Evolutionary conservation across 2,888 invertebrate genomes (phyloP), one percentile per base, ranked within the genome.

Genomic region (Diaperis boleti): DNA sequence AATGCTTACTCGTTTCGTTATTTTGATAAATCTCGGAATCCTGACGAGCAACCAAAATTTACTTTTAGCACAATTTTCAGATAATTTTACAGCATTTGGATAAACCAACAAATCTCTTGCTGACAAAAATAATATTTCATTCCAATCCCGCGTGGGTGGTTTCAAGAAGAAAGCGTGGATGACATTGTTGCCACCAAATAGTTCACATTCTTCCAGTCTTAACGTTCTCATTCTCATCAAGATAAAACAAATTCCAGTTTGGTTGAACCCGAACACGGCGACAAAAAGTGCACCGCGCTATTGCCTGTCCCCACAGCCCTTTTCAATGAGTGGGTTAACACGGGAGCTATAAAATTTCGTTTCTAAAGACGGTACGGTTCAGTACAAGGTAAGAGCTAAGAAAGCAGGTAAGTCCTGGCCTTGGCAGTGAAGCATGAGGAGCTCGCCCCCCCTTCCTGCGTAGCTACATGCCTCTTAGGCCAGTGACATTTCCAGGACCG

Each of bases 381-480:
- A 50, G 26, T 26, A 15, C 29, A 41, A 54, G 41, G 61, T 41
- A 54, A 54, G 20, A 50, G 50, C 37, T 18, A 22, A 52, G 56
- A 49, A 45, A 56, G 59, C 64, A 55, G 60, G 64, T 55, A 64
- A 60, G 55, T 60, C 54, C 64, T 64, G 64, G 60, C 64, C 64
- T 64, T 64, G 64, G 64, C 64, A 62, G 62, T 61, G 65, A 57
- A 59, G 59, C 56, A 61, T 55, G 60, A 57, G 62, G 47, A 54
- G 54, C 41, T 17, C 11, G 33, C 33, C 31, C 45, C 41, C 60
- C 64, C 56, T 60, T 39, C 54, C 49, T 47, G 64, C 55, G 42
- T 56, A 15, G 41, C 63, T 59, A 54, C 65, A 62, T 65, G 65
- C 65, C 65, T 57, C 49, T 49, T 44, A 50, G 65, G 65, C 65